phyloP scores from a whole-genome alignment of 2,888 invertebrate genomes.

The Caenorhabditis imperialis region DNA sequence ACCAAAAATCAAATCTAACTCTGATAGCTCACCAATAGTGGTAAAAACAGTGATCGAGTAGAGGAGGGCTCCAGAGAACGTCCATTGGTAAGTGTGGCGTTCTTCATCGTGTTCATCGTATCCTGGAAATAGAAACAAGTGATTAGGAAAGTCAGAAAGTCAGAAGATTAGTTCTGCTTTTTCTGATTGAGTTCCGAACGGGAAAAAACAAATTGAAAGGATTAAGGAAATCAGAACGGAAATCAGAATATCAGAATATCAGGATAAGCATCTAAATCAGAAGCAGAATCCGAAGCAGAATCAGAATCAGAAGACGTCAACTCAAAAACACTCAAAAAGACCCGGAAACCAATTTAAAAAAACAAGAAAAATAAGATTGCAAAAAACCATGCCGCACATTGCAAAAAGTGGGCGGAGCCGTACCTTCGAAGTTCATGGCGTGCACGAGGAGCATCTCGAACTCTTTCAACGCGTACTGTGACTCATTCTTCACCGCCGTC shows the following conservation, averaged over 20 bases:
- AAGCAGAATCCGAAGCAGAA: too few relatives aligned
- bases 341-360: too few relatives aligned
- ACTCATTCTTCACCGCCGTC: slow-evolving; percentile 68
- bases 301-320: neutral
- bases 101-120: slow-evolving; percentile 78
- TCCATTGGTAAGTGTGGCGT: slow-evolving; percentile 78
- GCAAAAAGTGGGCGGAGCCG: too few relatives aligned
- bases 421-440: slow-evolving; percentile 79
- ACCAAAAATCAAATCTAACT: too few relatives aligned
- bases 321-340: too few relatives aligned
- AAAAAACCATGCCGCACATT: too few relatives aligned
- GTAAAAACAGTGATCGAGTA: slow-evolving; percentile 80
- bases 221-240: neutral
- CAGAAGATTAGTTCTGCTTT: slow-evolving; percentile 1
- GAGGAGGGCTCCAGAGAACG: slow-evolving; percentile 79
- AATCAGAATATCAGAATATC: neutral
- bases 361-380: too few relatives aligned
- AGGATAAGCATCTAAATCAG: neutral
- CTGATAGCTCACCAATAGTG: slow-evolving; percentile 79
- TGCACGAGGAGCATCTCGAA: slow-evolving; percentile 79
- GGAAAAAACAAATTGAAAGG: too few relatives aligned
- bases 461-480: slow-evolving; percentile 76
- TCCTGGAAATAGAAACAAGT: slow-evolving; percentile 59
- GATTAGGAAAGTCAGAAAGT: neutral
- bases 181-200: too few relatives aligned